Conservation (phyloP, 2,888 invertebrate genomes). For the Mycalesis mineus region DNA sequence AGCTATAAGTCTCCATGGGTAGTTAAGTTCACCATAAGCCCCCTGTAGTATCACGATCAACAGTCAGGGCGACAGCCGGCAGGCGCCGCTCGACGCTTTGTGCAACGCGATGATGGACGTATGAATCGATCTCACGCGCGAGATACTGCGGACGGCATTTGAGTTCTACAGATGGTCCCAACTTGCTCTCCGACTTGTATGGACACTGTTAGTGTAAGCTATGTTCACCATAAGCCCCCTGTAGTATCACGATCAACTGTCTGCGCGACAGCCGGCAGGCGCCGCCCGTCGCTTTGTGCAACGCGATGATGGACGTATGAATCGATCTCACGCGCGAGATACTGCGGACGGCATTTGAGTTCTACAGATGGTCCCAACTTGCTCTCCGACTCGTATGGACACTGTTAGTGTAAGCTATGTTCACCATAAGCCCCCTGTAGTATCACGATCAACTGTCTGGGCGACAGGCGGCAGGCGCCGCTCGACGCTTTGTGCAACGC, state of each 20-base stretch:
- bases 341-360: not conserved
- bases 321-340: conserved; percentile 33
- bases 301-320: conserved; percentile 54
- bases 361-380: too few relatives aligned
- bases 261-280: conserved; percentile 21
- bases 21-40: too few relatives aligned
- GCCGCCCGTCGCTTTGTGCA: conserved; percentile 19
- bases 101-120: conserved; percentile 47
- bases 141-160: not conserved
- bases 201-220: too few relatives aligned
- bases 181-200: too few relatives aligned
- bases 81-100: conserved; percentile 24
- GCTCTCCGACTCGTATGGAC: too few relatives aligned
- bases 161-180: not conserved
- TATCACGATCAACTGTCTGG: conserved; percentile 21
- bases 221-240: too few relatives aligned
- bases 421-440: conserved; percentile 3
- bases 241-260: too few relatives aligned
- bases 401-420: not conserved
- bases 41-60: too few relatives aligned
- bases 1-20: too few relatives aligned
- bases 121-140: conserved; percentile 42
- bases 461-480: conserved; percentile 26
- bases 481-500: conserved; percentile 14
- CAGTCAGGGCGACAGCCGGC: conserved; percentile 17